Evolutionary conservation across 1,140 invertebrate species (phyloP).

Genomic region (Penaeus vannamei): DNA sequence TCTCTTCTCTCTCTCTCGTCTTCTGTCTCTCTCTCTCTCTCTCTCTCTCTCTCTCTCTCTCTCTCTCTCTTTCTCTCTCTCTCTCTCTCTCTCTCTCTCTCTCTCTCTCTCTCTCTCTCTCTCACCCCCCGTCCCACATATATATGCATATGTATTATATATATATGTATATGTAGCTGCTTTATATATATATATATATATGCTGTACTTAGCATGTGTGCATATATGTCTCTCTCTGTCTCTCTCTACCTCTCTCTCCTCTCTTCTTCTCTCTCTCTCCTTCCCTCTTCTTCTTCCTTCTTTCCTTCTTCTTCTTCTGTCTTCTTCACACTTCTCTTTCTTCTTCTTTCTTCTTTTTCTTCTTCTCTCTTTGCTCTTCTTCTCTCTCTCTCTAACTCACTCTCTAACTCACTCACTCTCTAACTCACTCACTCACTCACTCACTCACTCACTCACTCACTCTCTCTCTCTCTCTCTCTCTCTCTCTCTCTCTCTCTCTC

Average conservation of each 20-base stretch:
- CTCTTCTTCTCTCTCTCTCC: constrained; percentile 39
- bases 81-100: not conserved
- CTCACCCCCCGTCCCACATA: not conserved
- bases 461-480: not conserved
- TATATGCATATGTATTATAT: too few species aligned
- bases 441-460: not conserved
- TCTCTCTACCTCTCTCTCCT: not conserved
- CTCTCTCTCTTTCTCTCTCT: not conserved
- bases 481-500: not conserved
- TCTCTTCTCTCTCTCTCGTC: too few species aligned
- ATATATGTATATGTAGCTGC: not conserved
- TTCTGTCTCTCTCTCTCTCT: not conserved
- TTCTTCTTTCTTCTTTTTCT: not conserved
- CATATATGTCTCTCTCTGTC: not conserved
- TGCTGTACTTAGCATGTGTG: not conserved
- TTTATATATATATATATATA: constrained; percentile 4
- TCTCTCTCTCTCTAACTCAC: constrained; percentile 38
- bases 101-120: not conserved
- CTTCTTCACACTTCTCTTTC: not conserved
- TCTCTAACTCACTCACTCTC: too few species aligned
- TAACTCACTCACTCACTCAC: not conserved
- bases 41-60: constrained; percentile 4
- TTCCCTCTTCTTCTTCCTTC: not conserved
- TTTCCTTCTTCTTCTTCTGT: not conserved
- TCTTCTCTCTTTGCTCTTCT: not conserved